phyloP scores from a whole-genome alignment of 2,113 vertebrate genomes.

The Notothenia coriiceps region DNA sequence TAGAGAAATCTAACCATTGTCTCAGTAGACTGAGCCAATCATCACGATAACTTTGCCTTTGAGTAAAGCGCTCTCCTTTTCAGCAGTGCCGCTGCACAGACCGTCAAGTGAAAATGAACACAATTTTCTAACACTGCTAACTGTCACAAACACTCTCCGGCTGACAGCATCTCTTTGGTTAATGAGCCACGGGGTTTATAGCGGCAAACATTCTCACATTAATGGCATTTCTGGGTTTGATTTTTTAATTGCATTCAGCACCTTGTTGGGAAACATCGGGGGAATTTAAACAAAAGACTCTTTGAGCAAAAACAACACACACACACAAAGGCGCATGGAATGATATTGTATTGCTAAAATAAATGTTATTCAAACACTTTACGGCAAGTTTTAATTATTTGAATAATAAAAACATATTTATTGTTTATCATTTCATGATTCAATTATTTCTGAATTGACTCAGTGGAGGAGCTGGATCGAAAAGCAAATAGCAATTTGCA shows the following conservation, averaged over 20 bases:
- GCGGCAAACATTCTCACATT: conserved; percentile 26
- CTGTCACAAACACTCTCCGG: conserved; percentile 34
- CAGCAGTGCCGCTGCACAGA: conserved; percentile 29
- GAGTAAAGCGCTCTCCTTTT: conserved; percentile 33
- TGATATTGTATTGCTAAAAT: conserved; percentile 8
- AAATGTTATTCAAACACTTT: neutral
- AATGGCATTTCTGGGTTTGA: conserved; percentile 32
- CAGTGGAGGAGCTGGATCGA: neutral
- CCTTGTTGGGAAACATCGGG: conserved; percentile 36
- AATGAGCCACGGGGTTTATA: conserved; percentile 6
- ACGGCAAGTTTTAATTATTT: neutral
- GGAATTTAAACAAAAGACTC: conserved; percentile 26
- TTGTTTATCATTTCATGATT: neutral
- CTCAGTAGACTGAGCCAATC: conserved; percentile 52
- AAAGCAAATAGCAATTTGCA: neutral
- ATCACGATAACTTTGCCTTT: conserved; percentile 43
- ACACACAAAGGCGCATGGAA: neutral
- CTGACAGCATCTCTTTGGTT: conserved; percentile 29
- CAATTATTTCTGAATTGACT: neutral
- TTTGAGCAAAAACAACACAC: conserved; percentile 28
- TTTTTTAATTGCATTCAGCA: conserved; percentile 41
- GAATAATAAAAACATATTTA: neutral
- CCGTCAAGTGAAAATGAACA: conserved; percentile 39
- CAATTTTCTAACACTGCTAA: conserved; percentile 32
- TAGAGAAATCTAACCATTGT: conserved; percentile 50